Evolutionary conservation across 2,888 invertebrate genomes (phyloP), one percentile per base, ranked within the genome.

Genomic region (Brachynemurus nebulosus): DNA sequence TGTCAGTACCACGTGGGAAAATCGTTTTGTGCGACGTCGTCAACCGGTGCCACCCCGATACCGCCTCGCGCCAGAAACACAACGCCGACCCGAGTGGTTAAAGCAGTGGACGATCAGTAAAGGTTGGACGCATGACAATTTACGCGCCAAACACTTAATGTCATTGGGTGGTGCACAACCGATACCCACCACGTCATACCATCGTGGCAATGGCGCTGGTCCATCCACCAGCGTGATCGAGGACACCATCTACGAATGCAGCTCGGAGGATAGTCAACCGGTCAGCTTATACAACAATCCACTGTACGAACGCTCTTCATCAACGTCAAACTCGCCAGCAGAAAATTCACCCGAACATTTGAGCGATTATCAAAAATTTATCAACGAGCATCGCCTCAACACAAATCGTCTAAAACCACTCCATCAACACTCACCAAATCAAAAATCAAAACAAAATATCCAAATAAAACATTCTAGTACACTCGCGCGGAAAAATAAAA

Each of bases 51-150:
- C 23, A 2, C n/a, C 37, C 2, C 17, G 19, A 38, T 14, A 7
- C 12, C 9, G 18, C 6, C 16, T 14, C 4, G 14, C 40, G 14
- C n/a, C n/a, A n/a, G n/a, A n/a, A n/a, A n/a, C n/a, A n/a, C n/a
- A n/a, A n/a, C n/a, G n/a, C n/a, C n/a, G n/a, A n/a, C n/a, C 62
- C 0, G 63, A 61, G 47, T 65, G 65, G 65, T 47, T 63, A 35
- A 64, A 63, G 45, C 64, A 65, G 49, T 65, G 65, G 65, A 65
- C 65, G 0, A 63, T 65, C n/a, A 63, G 63, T 45, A 65, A 65
- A 48, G 65, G 64, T 2, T 65, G 65, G 65, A 60, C 63, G 46
- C 63, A 63, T 46, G 64, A 64, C 48, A 37, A 37, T 12, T n/a
- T 12, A 20, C 19, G 19, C 3, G 54, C 60, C 40, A 59, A 59